phyloP scores from a whole-genome alignment of 1,140 invertebrate genomes.

The Cepaea nemoralis region DNA sequence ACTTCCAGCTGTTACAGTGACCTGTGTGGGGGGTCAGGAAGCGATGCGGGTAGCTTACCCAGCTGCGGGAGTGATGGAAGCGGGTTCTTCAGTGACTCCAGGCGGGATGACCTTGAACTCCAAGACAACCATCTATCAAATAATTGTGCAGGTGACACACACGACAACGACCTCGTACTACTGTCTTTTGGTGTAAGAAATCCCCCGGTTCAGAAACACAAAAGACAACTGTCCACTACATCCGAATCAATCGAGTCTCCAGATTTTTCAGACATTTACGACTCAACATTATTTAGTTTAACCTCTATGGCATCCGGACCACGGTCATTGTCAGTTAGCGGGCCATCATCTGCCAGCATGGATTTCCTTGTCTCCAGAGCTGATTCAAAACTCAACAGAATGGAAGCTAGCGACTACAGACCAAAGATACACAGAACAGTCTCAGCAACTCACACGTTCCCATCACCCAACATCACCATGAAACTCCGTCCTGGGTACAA shows the following conservation, averaged over 20 bases:
- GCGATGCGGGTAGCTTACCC: neutral
- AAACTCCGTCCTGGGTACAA: neutral
- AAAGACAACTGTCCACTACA: neutral
- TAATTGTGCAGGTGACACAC: neutral
- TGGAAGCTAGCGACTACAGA: neutral
- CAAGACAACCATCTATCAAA: neutral
- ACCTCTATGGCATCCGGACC: neutral
- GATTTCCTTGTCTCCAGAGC: neutral
- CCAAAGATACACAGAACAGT: neutral
- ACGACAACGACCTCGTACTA: neutral
- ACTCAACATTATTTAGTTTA: constrained; percentile 8
- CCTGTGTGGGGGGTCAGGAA: neutral
- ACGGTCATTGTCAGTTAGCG: neutral
- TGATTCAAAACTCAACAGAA: too few relatives aligned
- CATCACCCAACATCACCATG: neutral
- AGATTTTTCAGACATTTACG: constrained; percentile 4
- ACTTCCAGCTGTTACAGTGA: neutral
- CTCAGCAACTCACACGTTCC: neutral
- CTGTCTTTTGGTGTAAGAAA: neutral
- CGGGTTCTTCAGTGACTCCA: neutral
- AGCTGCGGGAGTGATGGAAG: constrained; percentile 15
- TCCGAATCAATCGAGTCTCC: neutral
- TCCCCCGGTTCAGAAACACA: neutral
- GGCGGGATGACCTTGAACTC: neutral
- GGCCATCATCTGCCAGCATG: neutral